Conservation (phyloP, 2,888 invertebrate species). For the Cryptophagus acutangulus region DNA sequence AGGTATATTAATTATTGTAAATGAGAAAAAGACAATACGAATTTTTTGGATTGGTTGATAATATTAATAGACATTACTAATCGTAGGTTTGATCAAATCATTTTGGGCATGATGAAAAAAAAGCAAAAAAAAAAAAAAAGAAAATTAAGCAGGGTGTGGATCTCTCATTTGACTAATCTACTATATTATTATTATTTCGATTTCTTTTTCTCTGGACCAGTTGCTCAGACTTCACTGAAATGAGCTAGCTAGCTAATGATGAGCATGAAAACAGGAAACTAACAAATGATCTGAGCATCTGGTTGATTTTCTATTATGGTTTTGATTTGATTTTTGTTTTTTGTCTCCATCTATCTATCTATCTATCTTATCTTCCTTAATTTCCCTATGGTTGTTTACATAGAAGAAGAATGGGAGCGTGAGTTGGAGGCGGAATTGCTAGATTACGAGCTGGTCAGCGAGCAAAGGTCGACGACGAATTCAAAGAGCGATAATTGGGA, state of each 20-base stretch:
- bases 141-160: constrained; percentile 37
- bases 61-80: constrained; percentile 20
- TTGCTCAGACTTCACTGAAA: constrained; percentile 34
- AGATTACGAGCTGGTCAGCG: constrained; percentile 86
- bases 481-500: constrained; percentile 46
- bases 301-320: constrained; percentile 30
- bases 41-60: constrained; percentile 24
- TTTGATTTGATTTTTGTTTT: constrained; percentile 14
- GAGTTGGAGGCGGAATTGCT: constrained; percentile 92
- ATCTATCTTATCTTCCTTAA: too few relatives aligned
- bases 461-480: constrained; percentile 51
- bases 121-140: too few relatives aligned
- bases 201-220: too few relatives aligned
- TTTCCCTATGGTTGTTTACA: constrained; percentile 34
- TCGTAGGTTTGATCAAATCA: constrained; percentile 15
- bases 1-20: too few relatives aligned
- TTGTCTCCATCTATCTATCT: constrained; percentile 32
- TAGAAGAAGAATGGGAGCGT: constrained; percentile 89
- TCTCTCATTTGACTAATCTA: too few relatives aligned
- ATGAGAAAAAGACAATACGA: constrained; percentile 34
- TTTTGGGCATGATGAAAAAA: constrained; percentile 8
- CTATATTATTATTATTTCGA: too few relatives aligned
- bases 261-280: constrained; percentile 39
- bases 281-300: constrained; percentile 37
- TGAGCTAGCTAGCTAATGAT: too few relatives aligned